phyloP scores from a whole-genome alignment of 2,113 vertebrate species.

The Anguilla japonica region DNA sequence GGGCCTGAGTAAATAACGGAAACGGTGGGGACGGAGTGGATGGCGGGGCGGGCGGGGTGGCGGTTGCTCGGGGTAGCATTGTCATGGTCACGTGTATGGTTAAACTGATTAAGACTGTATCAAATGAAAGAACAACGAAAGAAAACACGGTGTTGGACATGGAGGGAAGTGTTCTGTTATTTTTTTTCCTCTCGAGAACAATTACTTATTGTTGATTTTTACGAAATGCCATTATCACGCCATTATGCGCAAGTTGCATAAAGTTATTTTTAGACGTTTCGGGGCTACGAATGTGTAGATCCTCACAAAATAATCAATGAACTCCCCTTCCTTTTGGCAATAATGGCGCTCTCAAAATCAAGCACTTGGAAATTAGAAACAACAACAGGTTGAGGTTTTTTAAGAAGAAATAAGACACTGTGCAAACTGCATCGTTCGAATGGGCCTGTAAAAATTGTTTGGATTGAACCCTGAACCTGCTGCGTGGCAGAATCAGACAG shows the following conservation, averaged over 20 bases:
- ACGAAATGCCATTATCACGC: background rate
- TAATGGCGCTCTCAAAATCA: background rate
- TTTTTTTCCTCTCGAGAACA: background rate
- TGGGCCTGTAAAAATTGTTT: background rate
- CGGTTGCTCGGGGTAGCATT: conserved; percentile 30
- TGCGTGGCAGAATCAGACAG: background rate
- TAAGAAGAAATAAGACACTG: background rate
- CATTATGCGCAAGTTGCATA: background rate
- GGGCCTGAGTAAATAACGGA: conserved; percentile 49
- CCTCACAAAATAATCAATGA: background rate
- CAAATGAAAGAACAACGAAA: background rate
- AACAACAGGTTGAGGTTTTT: too few species aligned
- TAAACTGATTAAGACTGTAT: conserved; percentile 18
- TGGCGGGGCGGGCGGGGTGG: conserved; percentile 29
- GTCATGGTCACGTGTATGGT: conserved; percentile 35
- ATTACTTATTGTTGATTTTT: background rate
- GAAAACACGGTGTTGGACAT: conserved; percentile 16
- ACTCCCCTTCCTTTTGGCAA: background rate
- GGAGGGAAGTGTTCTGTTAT: background rate
- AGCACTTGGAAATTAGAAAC: background rate
- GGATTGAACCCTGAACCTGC: conserved; percentile 1
- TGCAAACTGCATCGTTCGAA: background rate
- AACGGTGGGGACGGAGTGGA: conserved; percentile 31
- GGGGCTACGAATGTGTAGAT: background rate
- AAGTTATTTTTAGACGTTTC: background rate